These are phyloP conservation scores for Sipha flava DNA, from an alignment of 1,140 invertebrate genomes.

Conservation along the genomic window DNA sequence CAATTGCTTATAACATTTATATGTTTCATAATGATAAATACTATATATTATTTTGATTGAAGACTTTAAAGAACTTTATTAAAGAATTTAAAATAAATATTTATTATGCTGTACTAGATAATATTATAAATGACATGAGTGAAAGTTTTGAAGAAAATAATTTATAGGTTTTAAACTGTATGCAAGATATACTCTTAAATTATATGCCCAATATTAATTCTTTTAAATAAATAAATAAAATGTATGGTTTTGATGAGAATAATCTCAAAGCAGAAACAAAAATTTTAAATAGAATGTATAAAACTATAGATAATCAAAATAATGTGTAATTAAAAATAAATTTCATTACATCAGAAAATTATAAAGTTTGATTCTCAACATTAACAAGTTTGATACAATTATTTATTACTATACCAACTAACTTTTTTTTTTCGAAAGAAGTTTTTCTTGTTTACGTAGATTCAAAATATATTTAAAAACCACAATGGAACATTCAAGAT, in stretches of 20 bases:
- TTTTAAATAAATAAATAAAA: neutral
- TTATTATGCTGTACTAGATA: neutral
- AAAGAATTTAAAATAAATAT: neutral
- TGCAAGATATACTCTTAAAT: neutral
- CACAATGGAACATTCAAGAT: no score
- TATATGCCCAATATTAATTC: neutral
- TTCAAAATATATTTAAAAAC: neutral
- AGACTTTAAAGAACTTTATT: no score
- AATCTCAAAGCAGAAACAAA: neutral
- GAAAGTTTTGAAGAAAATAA: neutral
- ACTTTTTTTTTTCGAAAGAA: neutral
- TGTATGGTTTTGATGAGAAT: neutral
- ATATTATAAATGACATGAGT: neutral
- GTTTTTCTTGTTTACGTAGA: neutral
- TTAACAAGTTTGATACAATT: neutral
- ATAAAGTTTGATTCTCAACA: neutral
- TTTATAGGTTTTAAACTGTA: neutral
- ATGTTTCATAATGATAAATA: no score
- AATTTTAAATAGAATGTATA: neutral
- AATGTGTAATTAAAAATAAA: neutral
- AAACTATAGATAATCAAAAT: neutral
- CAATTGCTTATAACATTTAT: no score
- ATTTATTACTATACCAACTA: neutral
- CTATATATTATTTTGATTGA: no score
- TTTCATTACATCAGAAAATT: neutral